Conservation (phyloP, 2,888 invertebrate genomes). For the Antheraea yamamai region DNA sequence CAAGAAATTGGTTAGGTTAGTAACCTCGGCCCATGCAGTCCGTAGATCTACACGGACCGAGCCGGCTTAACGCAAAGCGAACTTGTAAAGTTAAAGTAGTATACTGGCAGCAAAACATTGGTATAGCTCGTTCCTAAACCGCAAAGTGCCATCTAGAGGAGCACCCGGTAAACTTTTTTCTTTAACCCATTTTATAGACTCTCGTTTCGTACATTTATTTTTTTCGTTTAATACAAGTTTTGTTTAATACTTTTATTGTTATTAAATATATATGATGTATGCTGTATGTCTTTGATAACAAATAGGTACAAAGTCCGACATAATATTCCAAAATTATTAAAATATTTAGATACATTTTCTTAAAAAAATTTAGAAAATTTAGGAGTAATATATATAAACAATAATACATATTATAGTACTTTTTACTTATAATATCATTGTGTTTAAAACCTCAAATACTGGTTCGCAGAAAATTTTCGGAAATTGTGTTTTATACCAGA, state of each 20-base stretch:
- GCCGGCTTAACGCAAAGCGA: slow-evolving; percentile 83
- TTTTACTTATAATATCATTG: too few relatives aligned
- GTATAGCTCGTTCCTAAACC: slow-evolving; percentile 43
- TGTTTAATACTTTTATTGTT: neutral
- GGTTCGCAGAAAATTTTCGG: too few relatives aligned
- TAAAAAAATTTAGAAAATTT: too few relatives aligned
- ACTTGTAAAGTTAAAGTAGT: slow-evolving; percentile 31
- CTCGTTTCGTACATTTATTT: neutral
- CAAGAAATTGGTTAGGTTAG: slow-evolving; percentile 81
- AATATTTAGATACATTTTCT: too few relatives aligned
- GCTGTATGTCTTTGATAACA: too few relatives aligned
- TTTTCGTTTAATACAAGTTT: neutral
- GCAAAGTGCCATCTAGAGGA: slow-evolving; percentile 47
- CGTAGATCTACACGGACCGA: slow-evolving; percentile 89
- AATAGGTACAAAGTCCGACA: too few relatives aligned
- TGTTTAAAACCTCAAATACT: too few relatives aligned
- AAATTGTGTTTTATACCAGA: too few relatives aligned
- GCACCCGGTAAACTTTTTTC: neutral
- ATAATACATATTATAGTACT: too few relatives aligned
- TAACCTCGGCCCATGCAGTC: slow-evolving; percentile 80
- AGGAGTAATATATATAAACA: too few relatives aligned
- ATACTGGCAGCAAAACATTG: slow-evolving; percentile 32
- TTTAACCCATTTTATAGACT: neutral
- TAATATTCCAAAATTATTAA: too few relatives aligned
- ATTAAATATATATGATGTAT: too few relatives aligned